These are phyloP conservation scores for Phrynocephalus forsythii DNA, from an alignment of 2,797 vertebrate genomes.

Conservation along the genomic window DNA sequence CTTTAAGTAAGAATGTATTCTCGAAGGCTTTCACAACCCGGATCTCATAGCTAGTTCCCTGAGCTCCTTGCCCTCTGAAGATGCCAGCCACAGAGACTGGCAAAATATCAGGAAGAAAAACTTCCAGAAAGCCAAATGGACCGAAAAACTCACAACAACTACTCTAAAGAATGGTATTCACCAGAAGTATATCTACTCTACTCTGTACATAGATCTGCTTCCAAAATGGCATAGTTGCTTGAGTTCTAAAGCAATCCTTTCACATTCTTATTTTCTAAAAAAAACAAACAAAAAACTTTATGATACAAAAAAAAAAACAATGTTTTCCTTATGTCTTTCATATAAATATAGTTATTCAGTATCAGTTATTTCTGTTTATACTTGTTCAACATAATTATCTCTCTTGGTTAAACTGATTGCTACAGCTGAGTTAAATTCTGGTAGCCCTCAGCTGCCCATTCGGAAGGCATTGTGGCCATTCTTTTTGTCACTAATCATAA, in stretches of 20 bases:
- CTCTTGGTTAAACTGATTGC: slow-evolving; percentile 32
- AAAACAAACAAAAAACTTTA: not conserved
- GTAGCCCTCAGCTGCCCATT: slow-evolving; percentile 34
- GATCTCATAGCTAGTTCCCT: too few species aligned
- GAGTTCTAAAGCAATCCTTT: not conserved
- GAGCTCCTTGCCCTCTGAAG: too few species aligned
- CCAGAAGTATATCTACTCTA: not conserved
- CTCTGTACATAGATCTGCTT: not conserved
- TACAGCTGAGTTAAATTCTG: slow-evolving; percentile 39
- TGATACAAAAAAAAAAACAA: slow-evolving; percentile 30
- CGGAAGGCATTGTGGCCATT: slow-evolving; percentile 39
- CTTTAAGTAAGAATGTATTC: too few species aligned
- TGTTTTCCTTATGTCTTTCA: slow-evolving; percentile 16
- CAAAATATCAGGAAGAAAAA: too few species aligned
- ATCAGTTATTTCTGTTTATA: slow-evolving; percentile 22
- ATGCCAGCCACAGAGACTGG: too few species aligned
- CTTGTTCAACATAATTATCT: slow-evolving; percentile 8
- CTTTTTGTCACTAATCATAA: slow-evolving; percentile 26
- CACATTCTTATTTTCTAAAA: not conserved
- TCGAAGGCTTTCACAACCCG: too few species aligned
- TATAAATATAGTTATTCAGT: slow-evolving; percentile 25
- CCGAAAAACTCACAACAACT: too few species aligned
- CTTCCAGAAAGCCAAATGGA: too few species aligned
- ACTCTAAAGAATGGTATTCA: not conserved
- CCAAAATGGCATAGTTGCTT: not conserved